phyloP scores from a whole-genome alignment of 2,888 invertebrate species.

The Buathra laborator region DNA sequence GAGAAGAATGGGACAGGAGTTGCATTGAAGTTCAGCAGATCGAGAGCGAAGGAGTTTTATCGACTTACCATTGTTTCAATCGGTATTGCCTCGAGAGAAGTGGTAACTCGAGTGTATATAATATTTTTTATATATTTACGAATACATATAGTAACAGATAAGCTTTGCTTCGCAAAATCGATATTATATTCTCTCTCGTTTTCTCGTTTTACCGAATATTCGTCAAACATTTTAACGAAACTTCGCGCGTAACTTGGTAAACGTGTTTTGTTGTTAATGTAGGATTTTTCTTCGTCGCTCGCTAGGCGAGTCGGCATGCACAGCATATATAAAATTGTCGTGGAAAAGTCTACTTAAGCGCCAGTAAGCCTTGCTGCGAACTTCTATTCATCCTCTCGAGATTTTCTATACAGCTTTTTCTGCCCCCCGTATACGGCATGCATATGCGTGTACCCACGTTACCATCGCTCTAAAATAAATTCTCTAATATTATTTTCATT shows the following conservation, averaged over 20 bases:
- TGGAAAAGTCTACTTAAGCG: constrained; percentile 46
- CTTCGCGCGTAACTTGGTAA: constrained; percentile 9
- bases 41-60: constrained; percentile 8
- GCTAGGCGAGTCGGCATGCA: constrained; percentile 53
- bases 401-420: constrained; percentile 40
- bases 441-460: constrained; percentile 27
- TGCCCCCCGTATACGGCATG: constrained; percentile 22
- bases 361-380: constrained; percentile 36
- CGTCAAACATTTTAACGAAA: neutral
- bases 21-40: constrained; percentile 27
- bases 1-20: constrained; percentile 10
- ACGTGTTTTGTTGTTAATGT: constrained; percentile 6
- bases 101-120: constrained; percentile 13
- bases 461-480: constrained; percentile 28
- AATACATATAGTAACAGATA: constrained; percentile 12
- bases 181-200: constrained; percentile 29
- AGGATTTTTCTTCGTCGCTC: constrained; percentile 23
- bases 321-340: constrained; percentile 43
- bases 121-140: neutral
- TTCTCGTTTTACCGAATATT: constrained; percentile 3
- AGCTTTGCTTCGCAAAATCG: constrained; percentile 29
- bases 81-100: constrained; percentile 44
- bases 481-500: constrained; percentile 36
- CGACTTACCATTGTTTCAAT: constrained; percentile 27
- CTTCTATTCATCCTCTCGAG: constrained; percentile 25